Evolutionary conservation across 2,113 vertebrate genomes (phyloP).

Genomic region (Myotis brandtii): DNA sequence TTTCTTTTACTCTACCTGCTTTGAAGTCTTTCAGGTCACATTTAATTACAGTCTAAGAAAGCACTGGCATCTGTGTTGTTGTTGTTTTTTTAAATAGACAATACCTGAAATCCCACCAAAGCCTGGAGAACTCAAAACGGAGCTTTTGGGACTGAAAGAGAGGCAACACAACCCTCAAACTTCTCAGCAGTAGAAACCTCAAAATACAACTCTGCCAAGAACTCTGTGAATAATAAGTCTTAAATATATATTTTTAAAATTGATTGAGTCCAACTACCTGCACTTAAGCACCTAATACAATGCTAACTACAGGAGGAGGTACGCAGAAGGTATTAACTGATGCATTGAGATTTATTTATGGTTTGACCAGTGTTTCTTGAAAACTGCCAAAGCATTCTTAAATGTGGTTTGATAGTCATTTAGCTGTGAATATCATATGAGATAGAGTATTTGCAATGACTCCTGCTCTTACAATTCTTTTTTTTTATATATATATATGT

Average conservation of each 20-base stretch:
- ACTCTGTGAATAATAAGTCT: slow-evolving; percentile 37
- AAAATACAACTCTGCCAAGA: neutral
- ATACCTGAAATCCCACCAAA: slow-evolving; percentile 95
- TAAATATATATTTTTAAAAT: slow-evolving; percentile 1
- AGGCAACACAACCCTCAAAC: slow-evolving; percentile 64
- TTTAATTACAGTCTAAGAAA: neutral
- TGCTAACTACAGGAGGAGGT: neutral
- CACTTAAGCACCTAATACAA: neutral
- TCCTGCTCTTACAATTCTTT: neutral
- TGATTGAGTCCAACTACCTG: neutral
- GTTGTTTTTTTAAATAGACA: slow-evolving; percentile 87
- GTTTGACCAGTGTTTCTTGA: neutral
- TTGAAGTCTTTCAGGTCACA: neutral
- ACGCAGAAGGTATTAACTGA: neutral
- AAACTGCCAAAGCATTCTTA: neutral
- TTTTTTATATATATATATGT: neutral
- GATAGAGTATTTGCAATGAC: neutral
- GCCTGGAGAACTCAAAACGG: slow-evolving; percentile 94
- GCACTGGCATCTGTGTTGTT: neutral
- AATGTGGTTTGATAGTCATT: neutral
- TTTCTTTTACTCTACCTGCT: neutral
- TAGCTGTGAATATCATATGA: neutral
- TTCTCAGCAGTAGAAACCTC: slow-evolving; percentile 72
- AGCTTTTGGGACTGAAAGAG: slow-evolving; percentile 91
- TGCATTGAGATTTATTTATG: neutral